A percentile compares a stretch with the other conserved stretches of the same genome.
Conservation (phyloP, 2,113 vertebrate species). For the Ctenodactylus gundi region DNA sequence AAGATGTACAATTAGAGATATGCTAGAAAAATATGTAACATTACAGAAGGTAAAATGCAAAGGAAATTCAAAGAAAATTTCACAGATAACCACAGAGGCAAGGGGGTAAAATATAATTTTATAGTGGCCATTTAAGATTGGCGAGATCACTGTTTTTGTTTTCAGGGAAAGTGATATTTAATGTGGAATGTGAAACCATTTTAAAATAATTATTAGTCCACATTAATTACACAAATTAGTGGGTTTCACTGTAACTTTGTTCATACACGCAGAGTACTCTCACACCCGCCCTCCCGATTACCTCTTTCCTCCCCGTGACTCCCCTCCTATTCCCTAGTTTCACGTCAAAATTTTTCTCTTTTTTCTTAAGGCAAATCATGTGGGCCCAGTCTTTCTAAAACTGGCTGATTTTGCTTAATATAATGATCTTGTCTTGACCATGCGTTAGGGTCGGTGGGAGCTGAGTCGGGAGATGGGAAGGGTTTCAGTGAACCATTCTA, state of each 20-base stretch:
- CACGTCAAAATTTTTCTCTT: background rate
- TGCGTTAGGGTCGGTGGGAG: background rate
- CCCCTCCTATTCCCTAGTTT: background rate
- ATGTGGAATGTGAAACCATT: background rate
- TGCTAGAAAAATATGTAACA: conserved; percentile 22
- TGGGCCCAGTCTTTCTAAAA: background rate
- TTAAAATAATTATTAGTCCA: background rate
- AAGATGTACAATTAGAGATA: background rate
- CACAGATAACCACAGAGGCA: background rate
- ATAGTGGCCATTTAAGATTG: background rate
- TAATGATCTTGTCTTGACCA: background rate
- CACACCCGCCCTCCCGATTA: background rate
- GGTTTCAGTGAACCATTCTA: conserved; percentile 52
- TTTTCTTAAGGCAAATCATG: background rate
- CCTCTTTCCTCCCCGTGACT: background rate
- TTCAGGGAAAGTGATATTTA: background rate
- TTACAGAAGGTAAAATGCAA: background rate
- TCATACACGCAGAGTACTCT: background rate
- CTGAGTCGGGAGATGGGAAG: background rate
- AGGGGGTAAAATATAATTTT: background rate
- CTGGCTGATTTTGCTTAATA: background rate
- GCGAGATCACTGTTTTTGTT: background rate
- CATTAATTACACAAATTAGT: background rate
- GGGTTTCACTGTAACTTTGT: background rate
- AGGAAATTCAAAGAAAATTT: background rate